A percentile compares a stretch with the other conserved stretches of the same genome.
Conservation (phyloP, 2,888 invertebrate species). For the Pachydiplax longipennis region DNA sequence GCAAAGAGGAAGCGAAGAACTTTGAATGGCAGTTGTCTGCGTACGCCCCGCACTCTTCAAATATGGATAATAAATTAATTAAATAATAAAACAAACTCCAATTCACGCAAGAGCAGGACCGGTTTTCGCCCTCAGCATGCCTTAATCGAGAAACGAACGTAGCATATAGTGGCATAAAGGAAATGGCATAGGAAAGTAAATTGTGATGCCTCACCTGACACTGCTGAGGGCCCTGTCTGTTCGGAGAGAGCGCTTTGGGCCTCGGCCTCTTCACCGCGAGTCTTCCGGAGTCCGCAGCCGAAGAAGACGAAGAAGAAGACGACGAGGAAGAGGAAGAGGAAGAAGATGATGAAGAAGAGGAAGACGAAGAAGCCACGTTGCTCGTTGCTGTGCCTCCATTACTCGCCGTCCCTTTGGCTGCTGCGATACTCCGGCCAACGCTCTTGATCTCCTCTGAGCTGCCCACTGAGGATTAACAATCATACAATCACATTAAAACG, state of each 20-base stretch:
- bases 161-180: too few species aligned
- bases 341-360: constrained; percentile 5
- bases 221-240: constrained; percentile 89
- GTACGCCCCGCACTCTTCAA: too few species aligned
- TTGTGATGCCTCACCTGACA: constrained; percentile 75
- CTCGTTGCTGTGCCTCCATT: not conserved
- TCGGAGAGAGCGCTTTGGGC: constrained; percentile 87
- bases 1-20: too few species aligned
- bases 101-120: too few species aligned
- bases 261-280: constrained; percentile 73
- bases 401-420: not conserved
- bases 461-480: constrained; percentile 57
- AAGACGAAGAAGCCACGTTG: not conserved
- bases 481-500: too few species aligned
- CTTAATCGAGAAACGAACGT: too few species aligned
- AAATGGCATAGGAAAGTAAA: too few species aligned
- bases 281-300: constrained; percentile 64
- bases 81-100: too few species aligned
- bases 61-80: too few species aligned
- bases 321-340: constrained; percentile 24
- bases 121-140: too few species aligned
- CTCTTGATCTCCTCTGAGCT: constrained; percentile 63
- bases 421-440: not conserved
- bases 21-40: too few species aligned
- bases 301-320: constrained; percentile 18